Evolutionary conservation across 2,888 invertebrate genomes (phyloP).

Genomic region (Drosophila neotestacea): DNA sequence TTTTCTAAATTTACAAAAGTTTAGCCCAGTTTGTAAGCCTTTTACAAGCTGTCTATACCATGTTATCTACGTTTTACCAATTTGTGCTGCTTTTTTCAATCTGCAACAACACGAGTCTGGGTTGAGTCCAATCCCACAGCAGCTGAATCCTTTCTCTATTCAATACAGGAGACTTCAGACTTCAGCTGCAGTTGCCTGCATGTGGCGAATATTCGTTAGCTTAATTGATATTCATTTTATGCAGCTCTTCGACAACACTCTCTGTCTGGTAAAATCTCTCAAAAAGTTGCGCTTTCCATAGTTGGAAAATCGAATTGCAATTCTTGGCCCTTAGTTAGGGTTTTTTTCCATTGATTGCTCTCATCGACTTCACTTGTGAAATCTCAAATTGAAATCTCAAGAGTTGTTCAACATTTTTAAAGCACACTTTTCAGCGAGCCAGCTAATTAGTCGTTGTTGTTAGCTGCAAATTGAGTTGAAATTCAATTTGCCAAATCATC

Average conservation of each 20-base stretch:
- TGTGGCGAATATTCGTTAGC: constrained; percentile 24
- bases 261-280: constrained; percentile 3
- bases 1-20: neutral
- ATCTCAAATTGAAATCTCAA: constrained; percentile 4
- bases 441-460: constrained; percentile 62
- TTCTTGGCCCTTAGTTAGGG: neutral
- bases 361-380: constrained; percentile 1
- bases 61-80: constrained; percentile 12
- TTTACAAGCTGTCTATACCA: neutral
- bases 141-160: neutral
- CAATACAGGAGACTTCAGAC: neutral
- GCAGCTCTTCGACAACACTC: constrained; percentile 24
- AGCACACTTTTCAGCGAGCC: constrained; percentile 65
- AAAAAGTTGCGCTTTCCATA: constrained; percentile 5
- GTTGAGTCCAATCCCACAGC: constrained; percentile 2
- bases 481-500: constrained; percentile 76
- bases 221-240: constrained; percentile 64
- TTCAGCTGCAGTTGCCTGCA: constrained; percentile 5
- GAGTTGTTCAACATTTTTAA: constrained; percentile 12
- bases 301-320: neutral
- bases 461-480: constrained; percentile 70
- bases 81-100: constrained; percentile 1
- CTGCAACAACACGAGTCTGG: neutral
- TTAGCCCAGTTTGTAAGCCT: neutral
- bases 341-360: constrained; percentile 15